Base-by-base conservation (phyloP, 23 tunicate species). In the Pegea sp. region DNA sequence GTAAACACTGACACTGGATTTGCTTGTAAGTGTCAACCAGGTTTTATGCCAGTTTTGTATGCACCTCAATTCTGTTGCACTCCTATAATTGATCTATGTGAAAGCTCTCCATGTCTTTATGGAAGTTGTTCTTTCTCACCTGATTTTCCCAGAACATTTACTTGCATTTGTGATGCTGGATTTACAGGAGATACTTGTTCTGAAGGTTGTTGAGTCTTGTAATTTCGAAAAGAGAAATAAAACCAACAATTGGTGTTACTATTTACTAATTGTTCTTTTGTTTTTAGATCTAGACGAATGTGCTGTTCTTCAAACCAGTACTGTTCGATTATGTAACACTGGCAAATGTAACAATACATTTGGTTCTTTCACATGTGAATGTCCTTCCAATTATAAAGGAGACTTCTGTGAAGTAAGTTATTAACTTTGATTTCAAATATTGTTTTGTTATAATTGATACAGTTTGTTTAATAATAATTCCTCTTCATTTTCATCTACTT, bases 221-320 rank as follows among this genome's bases (percentile, higher is more conserved):
- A 8, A 8, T 11, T 38, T 38, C 16, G 11, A 11, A 38, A 38
- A 11, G 46, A 38, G 46, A 11, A 16, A 8, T 38, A 8, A 8
- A 16, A 8, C 16, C 16, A 38, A 38, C 11, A 38, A 16, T 16
- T 38, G 16, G 46, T 16, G 11, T 38, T 11, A 38, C n/a, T n/a
- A n/a, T n/a, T n/a, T n/a, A n/a, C n/a, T n/a, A n/a, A n/a, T 38
- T 38, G 46, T 38, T 38, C 13, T 51, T 51, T 13, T 13, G 19
- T 53, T 29, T 38, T 44, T 24, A 67, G 73, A 67, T 29, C 44
- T 57, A 20, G 57, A 67, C 33, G 73, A 67, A 30, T 67, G 73
- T 33, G 44, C 44, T 1, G 48, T 18, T 8, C 46, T 38, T 11
- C 46, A 38, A 16, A 8, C 46, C 13, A 38, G 13, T 38, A 16